These are phyloP conservation scores for Gobionotothen gibberifrons DNA, from an alignment of 2,797 vertebrate genomes.

Conservation along the genomic window DNA sequence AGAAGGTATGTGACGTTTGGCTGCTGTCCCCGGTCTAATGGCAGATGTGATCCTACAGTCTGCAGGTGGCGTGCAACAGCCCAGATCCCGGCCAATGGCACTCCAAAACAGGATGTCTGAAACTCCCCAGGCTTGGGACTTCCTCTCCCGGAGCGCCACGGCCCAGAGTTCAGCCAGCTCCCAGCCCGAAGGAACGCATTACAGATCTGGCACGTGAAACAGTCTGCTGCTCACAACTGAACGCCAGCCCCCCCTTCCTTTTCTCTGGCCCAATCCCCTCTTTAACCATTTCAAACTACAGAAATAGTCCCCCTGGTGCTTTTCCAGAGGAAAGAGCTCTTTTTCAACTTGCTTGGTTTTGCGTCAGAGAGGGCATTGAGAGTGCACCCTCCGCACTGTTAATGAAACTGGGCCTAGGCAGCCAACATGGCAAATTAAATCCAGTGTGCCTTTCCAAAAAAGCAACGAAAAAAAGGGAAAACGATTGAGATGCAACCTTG, in stretches of 20 bases:
- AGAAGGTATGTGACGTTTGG: conserved; percentile 54
- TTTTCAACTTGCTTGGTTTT: conserved; percentile 72
- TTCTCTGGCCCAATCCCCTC: conserved; percentile 63
- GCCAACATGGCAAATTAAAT: conserved; percentile 57
- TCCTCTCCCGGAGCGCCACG: conserved; percentile 76
- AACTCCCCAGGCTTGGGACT: conserved; percentile 81
- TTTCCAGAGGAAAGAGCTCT: conserved; percentile 77
- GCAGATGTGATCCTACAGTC: conserved; percentile 65
- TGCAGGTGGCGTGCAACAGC: conserved; percentile 76
- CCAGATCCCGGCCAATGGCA: conserved; percentile 64
- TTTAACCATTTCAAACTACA: conserved; percentile 80
- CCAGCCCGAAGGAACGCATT: conserved; percentile 77
- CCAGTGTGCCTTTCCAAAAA: conserved; percentile 54
- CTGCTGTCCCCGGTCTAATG: conserved; percentile 48
- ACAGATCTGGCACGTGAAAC: conserved; percentile 80
- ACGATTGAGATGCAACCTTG: conserved; percentile 57
- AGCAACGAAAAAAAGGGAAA: conserved; percentile 27
- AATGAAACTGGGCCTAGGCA: conserved; percentile 63
- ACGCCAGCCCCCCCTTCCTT: conserved; percentile 32
- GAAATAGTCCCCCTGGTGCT: conserved; percentile 79
- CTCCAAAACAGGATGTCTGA: conserved; percentile 84
- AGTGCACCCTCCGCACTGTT: conserved; percentile 71
- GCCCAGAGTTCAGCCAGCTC: conserved; percentile 78
- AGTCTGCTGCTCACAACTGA: conserved; percentile 71
- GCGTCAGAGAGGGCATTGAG: conserved; percentile 79